These are phyloP conservation scores for Apaloderma vittatum DNA, from an alignment of 2,113 vertebrate genomes.

Conservation along the genomic window DNA sequence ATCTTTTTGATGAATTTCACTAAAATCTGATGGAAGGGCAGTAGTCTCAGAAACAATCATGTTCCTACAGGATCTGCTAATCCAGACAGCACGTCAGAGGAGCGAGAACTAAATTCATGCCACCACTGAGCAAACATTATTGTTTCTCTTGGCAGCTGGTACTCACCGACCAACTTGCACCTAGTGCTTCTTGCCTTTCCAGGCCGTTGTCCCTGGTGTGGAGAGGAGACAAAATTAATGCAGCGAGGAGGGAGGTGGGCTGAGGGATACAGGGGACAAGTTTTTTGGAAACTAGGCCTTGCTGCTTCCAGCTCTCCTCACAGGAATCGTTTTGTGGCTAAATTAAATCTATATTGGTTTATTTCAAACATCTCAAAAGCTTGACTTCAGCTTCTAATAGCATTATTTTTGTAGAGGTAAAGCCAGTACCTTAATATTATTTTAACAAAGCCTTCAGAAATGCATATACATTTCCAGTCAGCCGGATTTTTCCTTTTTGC, in stretches of 20 bases:
- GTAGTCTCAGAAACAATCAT: background rate
- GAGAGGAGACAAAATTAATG: background rate
- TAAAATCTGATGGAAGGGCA: background rate
- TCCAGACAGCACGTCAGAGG: background rate
- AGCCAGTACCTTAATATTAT: conserved; percentile 58
- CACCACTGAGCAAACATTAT: conserved; percentile 19
- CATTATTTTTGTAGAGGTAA: conserved; percentile 37
- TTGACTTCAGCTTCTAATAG: background rate
- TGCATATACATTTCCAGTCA: conserved; percentile 74
- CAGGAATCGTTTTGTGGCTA: conserved; percentile 1
- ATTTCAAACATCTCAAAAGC: background rate
- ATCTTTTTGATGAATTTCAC: background rate
- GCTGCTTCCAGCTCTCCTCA: background rate
- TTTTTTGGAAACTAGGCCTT: background rate
- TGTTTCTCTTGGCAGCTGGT: conserved; percentile 25
- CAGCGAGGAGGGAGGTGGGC: background rate
- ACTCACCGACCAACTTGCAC: background rate
- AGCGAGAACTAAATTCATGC: background rate
- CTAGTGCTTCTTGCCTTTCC: background rate
- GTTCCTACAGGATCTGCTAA: background rate
- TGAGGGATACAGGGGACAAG: background rate
- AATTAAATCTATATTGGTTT: conserved; percentile 2
- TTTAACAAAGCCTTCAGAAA: conserved; percentile 68
- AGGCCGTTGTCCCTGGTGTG: background rate
- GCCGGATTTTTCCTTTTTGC: conserved; percentile 79